These are phyloP conservation scores for Neoascia interrupta DNA, from an alignment of 2,888 invertebrate genomes.

Conservation along the genomic window DNA sequence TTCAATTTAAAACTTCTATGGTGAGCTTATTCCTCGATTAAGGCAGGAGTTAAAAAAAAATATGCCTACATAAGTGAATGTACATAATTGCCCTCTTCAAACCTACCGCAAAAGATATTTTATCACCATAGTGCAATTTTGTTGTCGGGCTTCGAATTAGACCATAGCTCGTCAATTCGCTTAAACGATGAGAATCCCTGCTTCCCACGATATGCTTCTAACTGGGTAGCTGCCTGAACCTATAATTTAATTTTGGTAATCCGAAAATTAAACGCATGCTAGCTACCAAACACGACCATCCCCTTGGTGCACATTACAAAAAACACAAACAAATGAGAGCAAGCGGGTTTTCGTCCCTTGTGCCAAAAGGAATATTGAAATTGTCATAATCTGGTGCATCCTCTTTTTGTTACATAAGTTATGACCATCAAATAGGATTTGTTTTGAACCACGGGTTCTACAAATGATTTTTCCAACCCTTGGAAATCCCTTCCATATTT, in stretches of 20 bases:
- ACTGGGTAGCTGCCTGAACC: too few relatives aligned
- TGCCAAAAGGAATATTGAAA: conserved; percentile 47
- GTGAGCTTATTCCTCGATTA: too few relatives aligned
- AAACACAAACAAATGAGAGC: conserved; percentile 13
- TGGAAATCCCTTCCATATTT: background rate
- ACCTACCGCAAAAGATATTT: too few relatives aligned
- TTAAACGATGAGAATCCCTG: too few relatives aligned
- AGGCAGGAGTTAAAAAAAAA: too few relatives aligned
- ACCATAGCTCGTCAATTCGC: too few relatives aligned
- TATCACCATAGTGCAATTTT: too few relatives aligned
- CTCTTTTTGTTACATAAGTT: conserved; percentile 18
- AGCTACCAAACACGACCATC: conserved; percentile 18
- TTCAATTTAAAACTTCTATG: too few relatives aligned
- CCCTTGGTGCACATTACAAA: conserved; percentile 4
- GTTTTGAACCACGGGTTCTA: conserved; percentile 26
- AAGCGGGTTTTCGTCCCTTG: conserved; percentile 26
- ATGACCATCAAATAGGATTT: conserved; percentile 54
- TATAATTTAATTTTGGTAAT: conserved; percentile 42
- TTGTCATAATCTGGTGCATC: conserved; percentile 47
- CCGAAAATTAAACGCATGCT: conserved; percentile 63
- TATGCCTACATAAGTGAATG: too few relatives aligned
- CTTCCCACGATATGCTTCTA: conserved; percentile 68
- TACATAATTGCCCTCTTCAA: too few relatives aligned
- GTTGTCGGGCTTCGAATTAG: too few relatives aligned
- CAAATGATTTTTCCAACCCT: conserved; percentile 38